Percentiles rank a stretch among this genome's conserved stretches.
These are phyloP conservation scores for Oscarella lobularis DNA, from an alignment of 37 sponge, comb jelly and placozoan species.

Conservation along the genomic window DNA sequence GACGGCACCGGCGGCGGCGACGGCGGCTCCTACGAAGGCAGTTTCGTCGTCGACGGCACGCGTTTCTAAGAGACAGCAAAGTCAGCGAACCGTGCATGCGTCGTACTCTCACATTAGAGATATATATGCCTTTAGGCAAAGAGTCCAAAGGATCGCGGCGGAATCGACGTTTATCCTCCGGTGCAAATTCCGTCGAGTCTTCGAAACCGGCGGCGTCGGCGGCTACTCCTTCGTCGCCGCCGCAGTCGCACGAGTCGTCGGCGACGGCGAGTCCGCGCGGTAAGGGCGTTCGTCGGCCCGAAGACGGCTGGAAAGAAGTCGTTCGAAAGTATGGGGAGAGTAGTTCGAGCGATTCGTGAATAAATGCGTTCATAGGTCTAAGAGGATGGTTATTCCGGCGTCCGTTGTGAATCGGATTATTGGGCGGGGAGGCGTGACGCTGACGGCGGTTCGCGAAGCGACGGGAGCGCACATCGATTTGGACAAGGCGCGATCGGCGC, in stretches of 20 bases:
- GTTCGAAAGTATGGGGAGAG: slow-evolving; percentile 23
- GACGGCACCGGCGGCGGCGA: too few relatives aligned
- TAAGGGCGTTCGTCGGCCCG: slow-evolving; percentile 32
- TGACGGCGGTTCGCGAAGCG: slow-evolving; percentile 30
- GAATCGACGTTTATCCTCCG: too few relatives aligned
- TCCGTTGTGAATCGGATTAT: slow-evolving; percentile 29
- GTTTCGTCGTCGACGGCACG: too few relatives aligned
- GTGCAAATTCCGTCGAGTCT: too few relatives aligned
- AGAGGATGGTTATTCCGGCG: slow-evolving; percentile 35
- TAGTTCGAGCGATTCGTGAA: neutral
- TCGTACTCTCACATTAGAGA: too few relatives aligned
- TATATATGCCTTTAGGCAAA: too few relatives aligned
- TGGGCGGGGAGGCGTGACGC: slow-evolving; percentile 37
- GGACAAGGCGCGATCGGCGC: slow-evolving; percentile 40
- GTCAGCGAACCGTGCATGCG: too few relatives aligned
- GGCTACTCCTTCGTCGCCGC: too few relatives aligned
- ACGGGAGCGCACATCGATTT: slow-evolving; percentile 55
- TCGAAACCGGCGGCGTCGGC: too few relatives aligned
- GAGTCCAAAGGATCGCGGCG: too few relatives aligned
- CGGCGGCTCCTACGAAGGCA: too few relatives aligned
- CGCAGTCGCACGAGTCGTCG: slow-evolving; percentile 3
- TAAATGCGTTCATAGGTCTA: slow-evolving; percentile 16
- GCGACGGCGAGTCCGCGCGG: slow-evolving; percentile 55
- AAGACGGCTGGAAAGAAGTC: slow-evolving; percentile 91
- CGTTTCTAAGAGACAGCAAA: too few relatives aligned